Conservation (phyloP, 2,888 invertebrate genomes). For the Didymodactylos carnosus region DNA sequence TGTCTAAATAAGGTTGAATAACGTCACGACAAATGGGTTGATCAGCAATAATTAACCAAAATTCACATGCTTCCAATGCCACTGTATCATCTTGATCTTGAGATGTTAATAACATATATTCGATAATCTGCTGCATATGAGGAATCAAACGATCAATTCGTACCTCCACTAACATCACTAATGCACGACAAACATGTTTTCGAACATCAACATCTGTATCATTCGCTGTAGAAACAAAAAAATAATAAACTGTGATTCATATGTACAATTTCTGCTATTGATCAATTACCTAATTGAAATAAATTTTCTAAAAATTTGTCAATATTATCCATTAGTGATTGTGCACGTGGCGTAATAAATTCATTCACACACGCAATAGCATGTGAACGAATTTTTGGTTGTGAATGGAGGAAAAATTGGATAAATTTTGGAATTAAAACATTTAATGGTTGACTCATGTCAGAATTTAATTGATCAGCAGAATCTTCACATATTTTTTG, state of each 20-base stretch:
- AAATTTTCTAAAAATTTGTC: conserved; percentile 60
- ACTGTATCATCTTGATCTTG: conserved; percentile 74
- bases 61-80: conserved; percentile 92
- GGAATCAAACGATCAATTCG: conserved; percentile 78
- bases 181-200: conserved; percentile 87
- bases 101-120: conserved; percentile 87
- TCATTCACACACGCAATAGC: conserved; percentile 66
- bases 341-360: conserved; percentile 78
- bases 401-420: conserved; percentile 79
- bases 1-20: conserved; percentile 57
- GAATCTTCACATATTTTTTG: conserved; percentile 99
- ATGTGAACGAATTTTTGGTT: conserved; percentile 55
- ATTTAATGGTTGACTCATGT: conserved; percentile 52
- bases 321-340: conserved; percentile 78
- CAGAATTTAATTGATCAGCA: conserved; percentile 59
- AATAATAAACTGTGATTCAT: too few species aligned
- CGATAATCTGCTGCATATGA: conserved; percentile 84
- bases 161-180: conserved; percentile 86
- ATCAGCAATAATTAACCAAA: conserved; percentile 39
- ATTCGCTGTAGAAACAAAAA: too few species aligned
- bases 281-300: neutral
- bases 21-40: conserved; percentile 63
- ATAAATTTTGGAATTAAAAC: conserved; percentile 88
- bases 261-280: too few species aligned
- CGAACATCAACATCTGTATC: conserved; percentile 91